These are phyloP conservation scores for Oscheius sp. DNA, from an alignment of 1,140 invertebrate species.

Conservation along the genomic window DNA sequence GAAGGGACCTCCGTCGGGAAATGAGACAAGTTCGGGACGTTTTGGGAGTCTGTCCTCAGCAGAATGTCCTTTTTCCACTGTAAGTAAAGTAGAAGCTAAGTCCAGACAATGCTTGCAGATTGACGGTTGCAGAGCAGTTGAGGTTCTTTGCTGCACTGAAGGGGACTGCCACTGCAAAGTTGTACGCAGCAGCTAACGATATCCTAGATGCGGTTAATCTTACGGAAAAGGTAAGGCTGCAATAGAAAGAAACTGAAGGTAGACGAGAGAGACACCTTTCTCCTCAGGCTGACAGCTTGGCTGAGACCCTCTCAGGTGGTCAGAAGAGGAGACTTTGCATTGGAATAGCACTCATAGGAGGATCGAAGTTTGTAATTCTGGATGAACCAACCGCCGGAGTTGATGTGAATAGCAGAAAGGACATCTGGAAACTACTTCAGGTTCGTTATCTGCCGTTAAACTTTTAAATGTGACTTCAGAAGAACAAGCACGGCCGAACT, in stretches of 20 bases:
- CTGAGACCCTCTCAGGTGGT: constrained; percentile 67
- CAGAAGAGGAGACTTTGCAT: constrained; percentile 82
- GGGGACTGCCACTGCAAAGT: constrained; percentile 57
- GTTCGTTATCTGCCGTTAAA: no score
- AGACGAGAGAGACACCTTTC: no score
- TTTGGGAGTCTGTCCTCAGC: constrained; percentile 71
- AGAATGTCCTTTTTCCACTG: constrained; percentile 67
- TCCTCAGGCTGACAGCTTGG: not conserved
- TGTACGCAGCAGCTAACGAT: constrained; percentile 62
- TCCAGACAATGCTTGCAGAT: constrained; percentile 45
- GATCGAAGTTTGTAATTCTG: constrained; percentile 71
- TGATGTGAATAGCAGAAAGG: constrained; percentile 80
- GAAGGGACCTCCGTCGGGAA: constrained; percentile 66
- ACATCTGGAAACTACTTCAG: constrained; percentile 66
- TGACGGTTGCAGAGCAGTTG: constrained; percentile 67
- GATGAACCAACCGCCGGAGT: constrained; percentile 93
- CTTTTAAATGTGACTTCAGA: no score
- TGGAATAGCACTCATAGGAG: constrained; percentile 71
- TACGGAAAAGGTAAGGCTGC: constrained; percentile 36
- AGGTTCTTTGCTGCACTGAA: constrained; percentile 67
- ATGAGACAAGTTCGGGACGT: constrained; percentile 66
- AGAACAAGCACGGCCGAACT: constrained; percentile 63
- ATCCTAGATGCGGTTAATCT: constrained; percentile 57
- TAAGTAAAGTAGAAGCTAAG: not conserved
- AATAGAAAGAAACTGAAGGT: constrained; percentile 47